phyloP scores from a whole-genome alignment of 2,888 invertebrate species.

The Luperina testacea region DNA sequence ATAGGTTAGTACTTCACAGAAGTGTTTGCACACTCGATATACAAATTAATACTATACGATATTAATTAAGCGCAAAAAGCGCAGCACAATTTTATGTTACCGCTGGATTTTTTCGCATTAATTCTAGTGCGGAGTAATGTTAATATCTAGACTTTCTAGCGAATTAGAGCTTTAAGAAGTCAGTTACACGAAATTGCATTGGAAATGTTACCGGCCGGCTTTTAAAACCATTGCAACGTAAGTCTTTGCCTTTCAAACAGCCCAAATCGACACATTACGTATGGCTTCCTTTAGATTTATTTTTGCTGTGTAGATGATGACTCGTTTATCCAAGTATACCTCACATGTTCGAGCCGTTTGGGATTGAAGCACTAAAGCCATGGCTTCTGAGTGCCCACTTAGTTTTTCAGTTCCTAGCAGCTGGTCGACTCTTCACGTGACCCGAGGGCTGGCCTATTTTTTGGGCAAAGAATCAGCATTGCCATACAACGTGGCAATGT shows the following conservation, averaged over 20 bases:
- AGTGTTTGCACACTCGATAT: constrained; percentile 29
- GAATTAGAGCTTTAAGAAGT: constrained; percentile 18
- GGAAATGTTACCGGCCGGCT: constrained; percentile 19
- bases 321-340: not conserved
- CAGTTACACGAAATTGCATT: constrained; percentile 15
- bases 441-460: not conserved
- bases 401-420: not conserved
- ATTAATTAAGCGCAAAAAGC: constrained; percentile 28
- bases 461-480: too few relatives aligned
- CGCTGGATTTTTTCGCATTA: constrained; percentile 22
- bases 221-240: not conserved
- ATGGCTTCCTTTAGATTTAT: not conserved
- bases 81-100: constrained; percentile 11
- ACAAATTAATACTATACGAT: constrained; percentile 12
- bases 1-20: constrained; percentile 33
- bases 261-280: not conserved
- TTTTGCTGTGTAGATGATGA: not conserved
- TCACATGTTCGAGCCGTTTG: not conserved
- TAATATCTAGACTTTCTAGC: constrained; percentile 14
- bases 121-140: constrained; percentile 13
- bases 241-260: not conserved
- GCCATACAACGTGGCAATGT: too few relatives aligned
- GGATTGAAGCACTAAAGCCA: not conserved
- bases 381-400: not conserved
- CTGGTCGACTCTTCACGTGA: not conserved